Base-by-base conservation (phyloP, 2,888 invertebrate species). In the Julus scanicus region DNA sequence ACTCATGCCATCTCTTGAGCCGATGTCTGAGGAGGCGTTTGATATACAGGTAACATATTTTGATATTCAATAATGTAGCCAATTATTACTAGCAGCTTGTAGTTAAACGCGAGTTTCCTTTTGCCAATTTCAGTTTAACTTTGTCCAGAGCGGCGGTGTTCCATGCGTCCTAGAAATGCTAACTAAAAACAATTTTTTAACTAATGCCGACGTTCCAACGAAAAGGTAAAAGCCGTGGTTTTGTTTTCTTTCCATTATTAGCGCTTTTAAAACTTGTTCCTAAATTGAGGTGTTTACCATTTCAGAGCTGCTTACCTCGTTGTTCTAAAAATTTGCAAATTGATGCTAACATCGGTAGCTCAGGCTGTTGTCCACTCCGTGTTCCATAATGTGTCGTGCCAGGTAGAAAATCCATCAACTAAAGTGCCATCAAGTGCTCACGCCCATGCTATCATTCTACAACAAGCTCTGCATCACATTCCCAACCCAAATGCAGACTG, bases 1-100 rank as follows among this genome's bases (percentile, higher is more conserved):
- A 92, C 93, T 99, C 89, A 97, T 99, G 95, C 99, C 99, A 17
- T 97, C 98, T 9, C 93, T 95, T 11, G 96, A 97, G 91, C 95
- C 96, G 1, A 94, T 95, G 90, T 94, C 96, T 63, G 93, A 93
- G 87, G 95, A 95, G 92, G 94, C 95, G 5, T 94, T 94, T 91
- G 94, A 95, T 90, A 95, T 95, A 92, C 92, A 92, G 91, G 91
- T 91, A 88, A 83, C 39, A 3, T 11, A 49, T 53, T 53, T 53
- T 15, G 0, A 53, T 15, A 13, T 53, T 8, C 53, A 11, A 5
- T 53, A 53, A 53, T 53, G 53, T 13, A 17, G 17, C 53, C 17
- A 44, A 15, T 39, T 29, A 11, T n/a, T 29, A 13, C 29, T 8
- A 83, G 4, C 4, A 29, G 20, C 20, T 37, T 83, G 13, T 15